Evolutionary conservation across 2,797 vertebrate species (phyloP), one percentile per base, ranked within the genome.

Genomic region (Smutsia gigantea): DNA sequence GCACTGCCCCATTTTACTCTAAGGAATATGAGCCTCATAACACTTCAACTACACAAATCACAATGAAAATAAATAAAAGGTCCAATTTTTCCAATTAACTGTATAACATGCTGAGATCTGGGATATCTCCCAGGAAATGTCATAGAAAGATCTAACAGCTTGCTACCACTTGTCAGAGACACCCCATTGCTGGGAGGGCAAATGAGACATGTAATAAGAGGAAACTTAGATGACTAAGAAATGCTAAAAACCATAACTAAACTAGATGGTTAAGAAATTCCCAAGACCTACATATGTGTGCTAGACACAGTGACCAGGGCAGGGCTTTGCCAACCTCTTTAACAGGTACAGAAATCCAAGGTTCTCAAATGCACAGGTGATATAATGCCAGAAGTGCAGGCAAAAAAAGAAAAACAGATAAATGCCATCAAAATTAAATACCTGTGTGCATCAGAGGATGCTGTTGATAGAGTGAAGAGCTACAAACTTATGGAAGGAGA

Each of bases 31-130:
- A 55, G 19, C 19, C 37, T 79, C 27, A 27, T 31, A 34, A 42
- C 15, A 51, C 18, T 42, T 49, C 71, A 92, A 34, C 17, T 39
- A 29, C 53, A 85, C 18, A 66, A 71, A 46, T 23, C 13, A 79
- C 37, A 59, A n/a, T 75, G 5, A 87, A 92, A 82, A 82, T 27
- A 77, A 82, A 84, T 61, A 75, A 71, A 79, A 69, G 21, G 2
- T 29, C 71, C 27, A 2, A 46, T 69, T 90, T 51, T 90, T 53
- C 31, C 19, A 53, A 81, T 79, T 68, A 86, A 74, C 31, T n/a
- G 46, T 69, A 77, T 90, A 87, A 18, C 23, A 66, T 25, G 18
- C 61, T 34, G 39, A 89, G 29, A 53, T 74, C 51, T 87, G 71
- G 31, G n/a, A 17, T 42, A 27, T 51, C 57, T 79, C 64, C 34